Evolutionary conservation across 2,888 invertebrate species (phyloP).

Genomic region (Seira sanloemensis): DNA sequence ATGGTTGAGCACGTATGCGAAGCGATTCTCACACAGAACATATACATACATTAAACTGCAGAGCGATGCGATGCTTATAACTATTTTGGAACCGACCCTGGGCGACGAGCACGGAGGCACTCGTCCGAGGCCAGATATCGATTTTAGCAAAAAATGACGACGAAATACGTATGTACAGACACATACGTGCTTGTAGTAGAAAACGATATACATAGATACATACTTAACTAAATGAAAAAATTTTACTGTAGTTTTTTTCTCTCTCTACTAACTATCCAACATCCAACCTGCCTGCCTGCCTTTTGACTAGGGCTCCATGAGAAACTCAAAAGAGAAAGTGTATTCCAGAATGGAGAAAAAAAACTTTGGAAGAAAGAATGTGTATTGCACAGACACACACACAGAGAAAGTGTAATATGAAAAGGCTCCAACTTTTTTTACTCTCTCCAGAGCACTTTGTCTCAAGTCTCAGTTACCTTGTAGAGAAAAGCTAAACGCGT

Average conservation of each 20-base stretch:
- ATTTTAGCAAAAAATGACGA: constrained; percentile 54
- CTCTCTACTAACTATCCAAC: too few species aligned
- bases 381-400: too few species aligned
- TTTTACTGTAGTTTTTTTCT: too few species aligned
- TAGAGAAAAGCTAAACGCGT: background rate
- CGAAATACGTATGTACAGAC: constrained; percentile 47
- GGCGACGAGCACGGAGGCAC: constrained; percentile 60
- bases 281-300: too few species aligned
- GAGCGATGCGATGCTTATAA: background rate
- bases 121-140: constrained; percentile 60
- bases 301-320: too few species aligned
- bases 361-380: too few species aligned
- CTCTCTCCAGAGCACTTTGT: background rate
- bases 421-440: background rate
- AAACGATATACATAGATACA: too few species aligned
- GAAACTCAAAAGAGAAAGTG: too few species aligned
- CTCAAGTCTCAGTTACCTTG: background rate
- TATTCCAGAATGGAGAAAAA: too few species aligned
- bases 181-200: constrained; percentile 27
- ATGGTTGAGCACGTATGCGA: background rate
- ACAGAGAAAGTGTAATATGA: too few species aligned
- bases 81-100: constrained; percentile 48
- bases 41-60: background rate
- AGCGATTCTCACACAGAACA: background rate
- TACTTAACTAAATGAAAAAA: too few species aligned